These are phyloP conservation scores for Hyposoter dolosus DNA, from an alignment of 2,888 invertebrate genomes.

Conservation along the genomic window DNA sequence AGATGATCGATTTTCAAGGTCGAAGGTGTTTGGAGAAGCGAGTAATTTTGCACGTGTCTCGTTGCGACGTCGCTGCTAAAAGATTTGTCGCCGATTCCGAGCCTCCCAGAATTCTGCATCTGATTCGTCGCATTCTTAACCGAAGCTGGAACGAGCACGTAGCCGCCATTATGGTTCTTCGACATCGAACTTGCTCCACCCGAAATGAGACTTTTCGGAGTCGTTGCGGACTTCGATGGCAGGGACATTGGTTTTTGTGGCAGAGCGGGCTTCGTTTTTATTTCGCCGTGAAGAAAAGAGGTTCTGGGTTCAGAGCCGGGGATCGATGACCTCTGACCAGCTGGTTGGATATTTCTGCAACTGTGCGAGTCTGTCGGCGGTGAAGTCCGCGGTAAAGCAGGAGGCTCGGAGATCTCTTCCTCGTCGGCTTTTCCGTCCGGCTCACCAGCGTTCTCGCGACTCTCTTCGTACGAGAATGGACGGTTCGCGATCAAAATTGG, in stretches of 20 bases:
- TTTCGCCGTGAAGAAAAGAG: constrained; percentile 90
- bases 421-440: constrained; percentile 95
- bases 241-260: constrained; percentile 90
- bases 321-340: constrained; percentile 60
- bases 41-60: constrained; percentile 38
- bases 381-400: constrained; percentile 90
- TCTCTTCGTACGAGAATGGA: constrained; percentile 86
- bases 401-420: constrained; percentile 89
- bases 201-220: constrained; percentile 55
- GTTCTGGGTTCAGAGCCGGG: constrained; percentile 87
- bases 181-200: not conserved
- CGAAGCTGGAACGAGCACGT: constrained; percentile 70
- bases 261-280: constrained; percentile 88
- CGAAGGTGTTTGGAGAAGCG: not conserved
- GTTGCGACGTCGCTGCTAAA: not conserved
- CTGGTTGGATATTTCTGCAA: constrained; percentile 24
- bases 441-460: constrained; percentile 92
- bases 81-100: constrained; percentile 30
- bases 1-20: not conserved
- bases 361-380: constrained; percentile 85
- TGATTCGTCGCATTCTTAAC: constrained; percentile 69
- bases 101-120: constrained; percentile 28
- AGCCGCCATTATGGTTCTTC: constrained; percentile 66
- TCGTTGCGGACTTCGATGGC: constrained; percentile 55
- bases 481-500: constrained; percentile 54